A percentile compares a stretch with the other conserved stretches of the same genome.
Conservation (phyloP, 2,113 vertebrate genomes). For the Cavia aperea region DNA sequence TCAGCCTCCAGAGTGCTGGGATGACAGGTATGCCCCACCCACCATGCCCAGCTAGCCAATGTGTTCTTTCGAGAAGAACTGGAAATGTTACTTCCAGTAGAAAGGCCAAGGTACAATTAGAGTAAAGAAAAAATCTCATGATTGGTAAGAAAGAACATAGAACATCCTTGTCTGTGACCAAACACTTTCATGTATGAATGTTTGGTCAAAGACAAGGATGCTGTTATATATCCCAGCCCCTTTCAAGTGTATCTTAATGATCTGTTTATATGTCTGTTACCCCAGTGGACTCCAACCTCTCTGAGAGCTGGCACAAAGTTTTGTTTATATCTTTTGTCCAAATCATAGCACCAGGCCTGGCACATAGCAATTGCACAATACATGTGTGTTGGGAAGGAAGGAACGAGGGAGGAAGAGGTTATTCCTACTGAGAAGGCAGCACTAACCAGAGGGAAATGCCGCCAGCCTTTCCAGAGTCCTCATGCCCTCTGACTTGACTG, state of each 20-base stretch:
- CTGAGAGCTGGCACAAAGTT: background rate
- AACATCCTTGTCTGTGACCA: background rate
- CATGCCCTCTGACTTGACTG: background rate
- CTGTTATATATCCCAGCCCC: too few relatives aligned
- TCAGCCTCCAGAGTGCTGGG: background rate
- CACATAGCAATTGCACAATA: background rate
- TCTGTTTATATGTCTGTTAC: background rate
- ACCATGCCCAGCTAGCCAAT: background rate
- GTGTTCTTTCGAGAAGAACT: background rate
- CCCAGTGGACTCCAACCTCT: background rate
- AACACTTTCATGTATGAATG: background rate
- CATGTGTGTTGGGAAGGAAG: background rate
- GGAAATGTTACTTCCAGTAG: background rate
- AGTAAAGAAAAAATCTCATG: background rate
- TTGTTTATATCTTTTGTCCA: background rate
- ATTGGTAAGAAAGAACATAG: background rate
- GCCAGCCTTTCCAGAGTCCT: background rate
- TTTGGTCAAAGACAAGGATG: too few relatives aligned
- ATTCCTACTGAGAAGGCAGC: background rate
- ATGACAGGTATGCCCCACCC: background rate
- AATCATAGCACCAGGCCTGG: background rate
- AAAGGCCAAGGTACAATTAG: conserved; percentile 10
- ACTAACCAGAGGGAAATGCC: background rate
- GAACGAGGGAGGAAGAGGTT: too few relatives aligned
- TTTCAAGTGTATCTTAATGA: background rate